These are phyloP conservation scores for Sinotaia quadrata DNA, from an alignment of 2,888 invertebrate genomes.

Conservation along the genomic window DNA sequence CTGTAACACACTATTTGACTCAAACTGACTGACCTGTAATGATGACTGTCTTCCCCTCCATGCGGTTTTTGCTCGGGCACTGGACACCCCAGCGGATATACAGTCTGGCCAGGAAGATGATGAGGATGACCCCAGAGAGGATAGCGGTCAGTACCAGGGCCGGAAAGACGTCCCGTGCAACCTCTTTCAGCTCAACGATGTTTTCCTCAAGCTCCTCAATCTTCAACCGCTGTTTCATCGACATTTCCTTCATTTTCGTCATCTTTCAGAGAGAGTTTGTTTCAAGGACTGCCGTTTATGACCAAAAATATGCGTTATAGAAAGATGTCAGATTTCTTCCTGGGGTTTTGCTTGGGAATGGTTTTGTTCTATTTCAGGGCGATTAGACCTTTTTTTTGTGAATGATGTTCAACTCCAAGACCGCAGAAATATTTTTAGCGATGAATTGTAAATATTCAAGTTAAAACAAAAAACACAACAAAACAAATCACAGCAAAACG, in stretches of 20 bases:
- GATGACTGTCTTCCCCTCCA: slow-evolving; percentile 63
- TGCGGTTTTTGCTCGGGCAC: slow-evolving; percentile 51
- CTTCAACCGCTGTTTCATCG: slow-evolving; percentile 38
- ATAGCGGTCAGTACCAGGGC: slow-evolving; percentile 54
- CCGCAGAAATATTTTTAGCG: no score
- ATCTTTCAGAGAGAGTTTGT: neutral
- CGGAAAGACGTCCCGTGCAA: slow-evolving; percentile 47
- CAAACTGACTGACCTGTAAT: slow-evolving; percentile 53
- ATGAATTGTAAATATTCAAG: no score
- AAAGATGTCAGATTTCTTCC: no score
- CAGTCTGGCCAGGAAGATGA: slow-evolving; percentile 54
- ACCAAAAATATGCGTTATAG: no score
- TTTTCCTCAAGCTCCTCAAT: slow-evolving; percentile 46
- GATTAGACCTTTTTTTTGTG: no score
- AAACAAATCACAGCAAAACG: no score
- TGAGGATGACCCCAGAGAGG: slow-evolving; percentile 47
- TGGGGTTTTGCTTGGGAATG: no score
- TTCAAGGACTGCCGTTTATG: no score
- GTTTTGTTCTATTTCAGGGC: no score
- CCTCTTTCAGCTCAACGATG: slow-evolving; percentile 45
- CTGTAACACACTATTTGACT: neutral
- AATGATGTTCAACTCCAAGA: no score
- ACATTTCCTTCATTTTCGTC: slow-evolving; percentile 24
- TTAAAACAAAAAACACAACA: no score
- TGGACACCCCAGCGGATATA: slow-evolving; percentile 57